Evolutionary conservation across 2,113 vertebrate species (phyloP), one percentile per base, ranked within the genome.

Genomic region (Tylochromis polylepis): DNA sequence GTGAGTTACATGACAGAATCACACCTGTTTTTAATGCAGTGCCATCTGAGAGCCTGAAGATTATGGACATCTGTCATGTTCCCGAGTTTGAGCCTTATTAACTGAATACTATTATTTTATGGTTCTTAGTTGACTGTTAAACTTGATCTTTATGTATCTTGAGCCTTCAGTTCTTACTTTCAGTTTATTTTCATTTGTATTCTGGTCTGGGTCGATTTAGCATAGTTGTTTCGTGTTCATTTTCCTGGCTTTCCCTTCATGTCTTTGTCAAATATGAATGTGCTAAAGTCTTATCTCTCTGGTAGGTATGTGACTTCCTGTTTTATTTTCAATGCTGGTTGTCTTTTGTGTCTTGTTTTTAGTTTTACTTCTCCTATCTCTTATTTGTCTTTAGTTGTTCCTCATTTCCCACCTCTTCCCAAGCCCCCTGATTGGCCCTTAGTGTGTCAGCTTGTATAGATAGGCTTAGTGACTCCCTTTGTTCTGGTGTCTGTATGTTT

Each of bases 161-260:
- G 34, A 36, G n/a, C 4, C 0, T 6, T 38, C 5, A 38, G 36
- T 6, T 31, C 31, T 31, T 31, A 31, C 3, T 31, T 67, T 70
- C 12, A 43, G 12, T 43, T 70, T 70, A 43, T 43, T 70, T 70
- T 22, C 8, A 9, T 53, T 53, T 20, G 51, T 53, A 53, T 20
- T 65, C 65, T 43, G n/a, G 65, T 24, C 0, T 24, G 65, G 65
- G 38, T 70, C 1, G 1, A 43, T 4, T 70, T 24, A 16, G 4
- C n/a, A 41, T 24, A 16, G 65, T 43, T 16, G 65, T 41, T 43
- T 43, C 60, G 24, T 10, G 65, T 24, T 70, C 8, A 24, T 70
- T 70, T 70, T 41, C 65, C 65, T 70, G 11, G 34, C 62, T 67
- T 22, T 67, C 8, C 20, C 62, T 41, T 22, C 36, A 22, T 41